Evolutionary conservation across 2,113 vertebrate genomes (phyloP).

Genomic region (Rana temporaria): DNA sequence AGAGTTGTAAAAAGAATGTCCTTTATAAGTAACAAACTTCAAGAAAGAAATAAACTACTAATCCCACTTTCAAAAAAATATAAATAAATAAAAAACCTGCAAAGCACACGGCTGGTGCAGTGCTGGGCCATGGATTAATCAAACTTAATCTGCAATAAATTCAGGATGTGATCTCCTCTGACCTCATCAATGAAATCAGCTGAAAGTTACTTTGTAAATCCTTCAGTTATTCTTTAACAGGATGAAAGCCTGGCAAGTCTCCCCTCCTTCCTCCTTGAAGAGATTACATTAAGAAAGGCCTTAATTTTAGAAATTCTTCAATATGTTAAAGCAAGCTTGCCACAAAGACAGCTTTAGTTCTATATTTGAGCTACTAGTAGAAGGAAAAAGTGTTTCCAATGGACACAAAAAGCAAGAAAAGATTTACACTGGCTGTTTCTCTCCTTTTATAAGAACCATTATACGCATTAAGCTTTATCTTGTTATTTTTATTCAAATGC

Average conservation of each 20-base stretch:
- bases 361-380: conserved; percentile 59
- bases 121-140: conserved; percentile 60
- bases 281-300: conserved; percentile 63
- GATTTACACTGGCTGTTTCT: conserved; percentile 42
- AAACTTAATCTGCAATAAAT: conserved; percentile 63
- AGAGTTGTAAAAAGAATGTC: conserved; percentile 57
- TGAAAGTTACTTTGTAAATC: conserved; percentile 68
- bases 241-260: conserved; percentile 61
- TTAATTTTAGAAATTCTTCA: conserved; percentile 67
- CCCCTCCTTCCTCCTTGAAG: conserved; percentile 60
- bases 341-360: conserved; percentile 62
- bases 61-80: conserved; percentile 59
- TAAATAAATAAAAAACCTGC: conserved; percentile 51
- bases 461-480: conserved; percentile 45
- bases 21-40: conserved; percentile 60
- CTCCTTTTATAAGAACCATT: conserved; percentile 43
- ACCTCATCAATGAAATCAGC: conserved; percentile 63
- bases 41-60: conserved; percentile 65
- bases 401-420: conserved; percentile 58
- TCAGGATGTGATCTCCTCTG: conserved; percentile 65
- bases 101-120: conserved; percentile 63
- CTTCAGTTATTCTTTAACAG: conserved; percentile 66
- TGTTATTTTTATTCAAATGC: conserved; percentile 60
- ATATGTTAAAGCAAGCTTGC: conserved; percentile 57
- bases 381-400: conserved; percentile 36